Evolutionary conservation across 2,113 vertebrate genomes (phyloP).

Genomic region (Etia nguti): DNA sequence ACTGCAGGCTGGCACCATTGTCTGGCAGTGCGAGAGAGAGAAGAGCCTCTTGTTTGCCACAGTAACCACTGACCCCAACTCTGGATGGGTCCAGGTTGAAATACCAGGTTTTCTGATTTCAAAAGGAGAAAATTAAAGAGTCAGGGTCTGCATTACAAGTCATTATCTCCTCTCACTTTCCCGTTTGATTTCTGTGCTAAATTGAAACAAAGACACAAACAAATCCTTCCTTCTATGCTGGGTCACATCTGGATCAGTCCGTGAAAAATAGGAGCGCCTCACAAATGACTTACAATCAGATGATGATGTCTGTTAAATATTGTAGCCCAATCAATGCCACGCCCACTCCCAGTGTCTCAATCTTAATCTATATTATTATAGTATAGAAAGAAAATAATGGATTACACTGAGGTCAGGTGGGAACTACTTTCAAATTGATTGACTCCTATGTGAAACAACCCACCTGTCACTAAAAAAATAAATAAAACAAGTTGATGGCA

Average conservation of each 20-base stretch:
- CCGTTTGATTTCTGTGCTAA: not conserved
- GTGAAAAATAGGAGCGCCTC: not conserved
- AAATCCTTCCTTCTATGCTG: accelerated
- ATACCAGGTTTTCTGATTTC: conserved; percentile 63
- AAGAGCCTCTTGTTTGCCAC: conserved; percentile 46
- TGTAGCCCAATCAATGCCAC: not conserved
- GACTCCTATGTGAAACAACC: not conserved
- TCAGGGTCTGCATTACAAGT: not conserved
- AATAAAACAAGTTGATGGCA: not conserved
- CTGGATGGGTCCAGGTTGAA: conserved; percentile 73
- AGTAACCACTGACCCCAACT: conserved; percentile 68
- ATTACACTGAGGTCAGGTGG: not conserved
- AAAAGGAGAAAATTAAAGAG: conserved; percentile 11
- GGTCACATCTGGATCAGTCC: not conserved
- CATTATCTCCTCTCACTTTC: not conserved
- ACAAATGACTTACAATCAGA: not conserved
- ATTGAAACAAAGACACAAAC: not conserved
- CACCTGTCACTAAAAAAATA: not conserved
- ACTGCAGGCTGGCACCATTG: conserved; percentile 68
- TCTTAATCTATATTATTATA: not conserved
- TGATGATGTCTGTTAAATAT: not conserved
- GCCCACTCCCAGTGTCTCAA: not conserved
- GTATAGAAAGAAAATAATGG: not conserved
- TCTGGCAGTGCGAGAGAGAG: conserved; percentile 72
- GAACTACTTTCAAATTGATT: accelerated